Percentiles rank a stretch among this genome's conserved stretches.
Conservation (phyloP, 2,797 vertebrate species). For the Rhynchotus rufescens region DNA sequence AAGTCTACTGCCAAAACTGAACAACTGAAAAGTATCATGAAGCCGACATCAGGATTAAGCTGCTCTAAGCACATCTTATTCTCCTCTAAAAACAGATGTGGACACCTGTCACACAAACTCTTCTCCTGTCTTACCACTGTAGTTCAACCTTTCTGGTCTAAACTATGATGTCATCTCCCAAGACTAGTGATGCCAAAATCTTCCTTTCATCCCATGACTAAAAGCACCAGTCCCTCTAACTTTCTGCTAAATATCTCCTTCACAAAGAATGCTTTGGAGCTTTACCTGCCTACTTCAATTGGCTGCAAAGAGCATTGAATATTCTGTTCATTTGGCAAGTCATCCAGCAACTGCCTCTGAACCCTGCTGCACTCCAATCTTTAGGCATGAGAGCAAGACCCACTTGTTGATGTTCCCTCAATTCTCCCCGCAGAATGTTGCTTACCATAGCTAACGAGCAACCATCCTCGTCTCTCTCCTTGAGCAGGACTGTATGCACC, state of each 20-base stretch:
- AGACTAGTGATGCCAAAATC: neutral
- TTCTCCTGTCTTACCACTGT: neutral
- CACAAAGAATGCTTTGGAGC: neutral
- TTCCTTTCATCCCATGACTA: neutral
- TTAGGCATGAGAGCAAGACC: neutral
- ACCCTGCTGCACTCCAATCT: neutral
- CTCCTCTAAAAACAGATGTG: neutral
- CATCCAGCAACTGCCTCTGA: neutral
- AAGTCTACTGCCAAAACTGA: constrained; percentile 19
- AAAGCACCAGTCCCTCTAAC: neutral
- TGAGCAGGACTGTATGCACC: neutral
- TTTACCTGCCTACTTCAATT: neutral
- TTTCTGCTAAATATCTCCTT: neutral
- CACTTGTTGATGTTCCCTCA: neutral
- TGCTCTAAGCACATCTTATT: neutral
- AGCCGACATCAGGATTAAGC: constrained; percentile 5
- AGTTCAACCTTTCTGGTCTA: neutral
- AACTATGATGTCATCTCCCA: neutral
- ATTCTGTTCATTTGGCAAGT: neutral
- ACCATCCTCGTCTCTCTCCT: neutral
- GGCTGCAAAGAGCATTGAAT: neutral
- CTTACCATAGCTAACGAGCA: neutral
- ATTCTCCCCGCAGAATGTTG: neutral
- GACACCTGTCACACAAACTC: neutral
- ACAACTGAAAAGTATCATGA: neutral